Conservation (phyloP, 2,113 vertebrate species). For the Spilogale gracilis region DNA sequence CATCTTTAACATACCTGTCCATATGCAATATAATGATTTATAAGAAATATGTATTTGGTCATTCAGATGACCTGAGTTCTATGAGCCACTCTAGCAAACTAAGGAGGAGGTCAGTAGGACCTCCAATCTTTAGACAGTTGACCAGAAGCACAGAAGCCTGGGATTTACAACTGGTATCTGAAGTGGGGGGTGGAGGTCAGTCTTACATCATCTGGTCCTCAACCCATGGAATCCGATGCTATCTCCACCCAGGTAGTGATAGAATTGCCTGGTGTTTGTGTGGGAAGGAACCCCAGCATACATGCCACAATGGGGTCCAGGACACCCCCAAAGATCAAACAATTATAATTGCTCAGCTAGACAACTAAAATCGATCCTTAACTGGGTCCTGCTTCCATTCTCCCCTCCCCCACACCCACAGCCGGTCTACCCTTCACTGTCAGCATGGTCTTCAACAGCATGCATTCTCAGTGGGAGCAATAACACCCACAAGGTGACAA, state of each 20-base stretch:
- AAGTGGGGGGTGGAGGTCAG: neutral
- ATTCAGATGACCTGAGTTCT: neutral
- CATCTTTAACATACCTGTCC: neutral
- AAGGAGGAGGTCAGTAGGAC: neutral
- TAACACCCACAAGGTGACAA: neutral
- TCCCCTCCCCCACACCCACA: neutral
- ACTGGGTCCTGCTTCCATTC: neutral
- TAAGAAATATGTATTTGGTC: neutral
- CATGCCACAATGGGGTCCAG: neutral
- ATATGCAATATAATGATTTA: neutral
- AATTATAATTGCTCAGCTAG: neutral
- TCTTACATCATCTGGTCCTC: neutral
- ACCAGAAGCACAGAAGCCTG: neutral
- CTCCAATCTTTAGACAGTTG: neutral
- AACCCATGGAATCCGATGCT: neutral
- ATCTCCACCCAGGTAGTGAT: neutral
- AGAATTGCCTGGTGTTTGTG: neutral
- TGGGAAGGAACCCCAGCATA: neutral
- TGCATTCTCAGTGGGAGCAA: neutral
- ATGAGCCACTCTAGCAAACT: neutral
- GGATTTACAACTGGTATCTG: neutral
- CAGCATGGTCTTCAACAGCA: neutral
- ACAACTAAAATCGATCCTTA: conserved; percentile 2
- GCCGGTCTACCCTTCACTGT: neutral
- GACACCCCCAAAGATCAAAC: neutral